Evolutionary conservation across 2,797 vertebrate species (phyloP), one percentile per base, ranked within the genome.

Genomic region (Spheniscus humboldti): DNA sequence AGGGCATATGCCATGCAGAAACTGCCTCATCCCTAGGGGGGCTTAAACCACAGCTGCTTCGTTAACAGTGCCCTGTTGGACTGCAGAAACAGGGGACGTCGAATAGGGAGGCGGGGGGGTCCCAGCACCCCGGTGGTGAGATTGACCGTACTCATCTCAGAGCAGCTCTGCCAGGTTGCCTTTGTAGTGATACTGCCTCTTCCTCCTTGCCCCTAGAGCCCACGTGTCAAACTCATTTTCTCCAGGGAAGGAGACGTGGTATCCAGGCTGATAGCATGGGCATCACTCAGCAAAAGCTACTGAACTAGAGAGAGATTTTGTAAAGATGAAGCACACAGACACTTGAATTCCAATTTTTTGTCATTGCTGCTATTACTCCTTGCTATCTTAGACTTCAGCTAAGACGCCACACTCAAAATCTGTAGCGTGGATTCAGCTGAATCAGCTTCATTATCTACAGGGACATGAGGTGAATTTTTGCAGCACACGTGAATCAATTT

Each of bases 11-110:
- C 28, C 3, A 0, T 37, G 47, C 45, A 68, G 37, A 72, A 81
- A 52, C 53, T 10, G 2, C 57, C 39, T 48, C 52, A 25, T 35
- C 48, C 24, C 13, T 10, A 2, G 57, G 4, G 22, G 35, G 35
- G 18, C 25, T 86, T 60, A 15, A 76, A 10, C 17, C 5, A 2
- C 31, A 10, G 0, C 50, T 77, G 20, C 41, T 60, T 75, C 1
- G 0, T 35, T 60, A 64, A 10, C 15, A 1, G 12, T 55, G 39
- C 25, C 16, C 41, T 3, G 3, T 4, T n/a, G 74, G 23, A 11
- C 56, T 39, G 33, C 68, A 50, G 67, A 27, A 90, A 43, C 9
- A 4, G 7, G 63, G 13, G 22, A 13, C 4, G 2, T 7, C 11
- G 7, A 35, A 25, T 1, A 73, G n/a, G 30, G 45, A 28, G 24